phyloP scores from a whole-genome alignment of 2,888 invertebrate species.

The Netelia inedita region DNA sequence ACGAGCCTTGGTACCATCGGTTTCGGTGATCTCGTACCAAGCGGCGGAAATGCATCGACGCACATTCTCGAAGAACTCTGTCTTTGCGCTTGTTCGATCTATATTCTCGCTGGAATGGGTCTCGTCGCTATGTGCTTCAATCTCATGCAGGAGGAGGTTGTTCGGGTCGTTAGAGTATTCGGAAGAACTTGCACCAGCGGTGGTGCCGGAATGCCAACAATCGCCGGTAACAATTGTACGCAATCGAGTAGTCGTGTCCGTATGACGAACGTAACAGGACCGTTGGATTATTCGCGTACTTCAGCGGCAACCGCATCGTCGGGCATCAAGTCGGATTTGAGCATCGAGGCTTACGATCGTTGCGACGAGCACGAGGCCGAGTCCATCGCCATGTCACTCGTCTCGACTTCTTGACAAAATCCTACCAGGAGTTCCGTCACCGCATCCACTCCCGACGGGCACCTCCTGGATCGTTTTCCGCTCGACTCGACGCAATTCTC shows the following conservation, averaged over 20 bases:
- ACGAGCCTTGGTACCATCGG: constrained; percentile 93
- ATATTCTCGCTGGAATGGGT: constrained; percentile 94
- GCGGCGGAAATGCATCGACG: constrained; percentile 84
- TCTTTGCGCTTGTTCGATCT: constrained; percentile 92
- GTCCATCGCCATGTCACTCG: constrained; percentile 85
- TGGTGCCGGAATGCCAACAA: constrained; percentile 28
- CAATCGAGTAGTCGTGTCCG: too few relatives aligned
- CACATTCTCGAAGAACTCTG: constrained; percentile 88
- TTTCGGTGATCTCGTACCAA: constrained; percentile 92
- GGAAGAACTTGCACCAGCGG: constrained; percentile 83
- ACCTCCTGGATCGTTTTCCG: constrained; percentile 80
- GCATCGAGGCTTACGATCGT: constrained; percentile 73
- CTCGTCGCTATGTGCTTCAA: constrained; percentile 95
- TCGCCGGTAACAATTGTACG: neutral
- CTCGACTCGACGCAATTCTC: constrained; percentile 78
- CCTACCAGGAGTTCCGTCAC: constrained; percentile 85
- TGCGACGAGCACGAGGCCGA: constrained; percentile 83
- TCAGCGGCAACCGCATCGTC: neutral
- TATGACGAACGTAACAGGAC: too few relatives aligned
- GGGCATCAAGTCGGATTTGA: constrained; percentile 66
- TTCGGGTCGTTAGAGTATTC: constrained; percentile 86
- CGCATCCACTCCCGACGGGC: constrained; percentile 74
- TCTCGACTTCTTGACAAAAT: constrained; percentile 87
- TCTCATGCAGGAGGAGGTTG: constrained; percentile 92
- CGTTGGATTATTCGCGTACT: too few relatives aligned